Percentiles rank a stretch among this genome's conserved stretches.
Evolutionary conservation across 2,113 vertebrate genomes (phyloP).

Genomic region (Hippocampus comes): DNA sequence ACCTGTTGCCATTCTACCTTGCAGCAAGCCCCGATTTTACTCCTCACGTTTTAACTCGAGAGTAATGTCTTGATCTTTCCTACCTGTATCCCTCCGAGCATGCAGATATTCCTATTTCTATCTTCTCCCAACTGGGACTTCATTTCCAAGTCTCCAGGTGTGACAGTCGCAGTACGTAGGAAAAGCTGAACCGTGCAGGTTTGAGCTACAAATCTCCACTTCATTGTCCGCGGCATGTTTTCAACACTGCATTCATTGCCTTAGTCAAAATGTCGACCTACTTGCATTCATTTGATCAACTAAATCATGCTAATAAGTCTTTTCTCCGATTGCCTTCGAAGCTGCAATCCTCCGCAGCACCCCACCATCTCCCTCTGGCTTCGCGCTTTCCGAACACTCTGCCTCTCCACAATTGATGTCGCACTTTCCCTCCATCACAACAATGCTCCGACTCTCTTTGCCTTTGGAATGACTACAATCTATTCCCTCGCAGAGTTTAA

Average conservation of each 20-base stretch:
- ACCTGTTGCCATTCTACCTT: not conserved
- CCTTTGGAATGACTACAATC: slow-evolving; percentile 1
- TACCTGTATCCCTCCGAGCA: not conserved
- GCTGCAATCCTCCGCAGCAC: slow-evolving; percentile 9
- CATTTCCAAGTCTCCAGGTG: not conserved
- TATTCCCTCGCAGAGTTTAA: slow-evolving; percentile 1
- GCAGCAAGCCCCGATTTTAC: not conserved
- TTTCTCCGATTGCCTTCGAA: not conserved
- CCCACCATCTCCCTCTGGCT: slow-evolving; percentile 27
- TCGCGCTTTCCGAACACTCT: slow-evolving; percentile 31
- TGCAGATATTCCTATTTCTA: not conserved
- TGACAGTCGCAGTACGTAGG: not conserved
- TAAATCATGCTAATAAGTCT: not conserved
- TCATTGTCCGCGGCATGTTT: not conserved
- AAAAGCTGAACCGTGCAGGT: not conserved
- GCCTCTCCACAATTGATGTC: slow-evolving; percentile 33
- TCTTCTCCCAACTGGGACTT: not conserved
- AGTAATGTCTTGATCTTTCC: not conserved
- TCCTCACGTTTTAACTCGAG: not conserved
- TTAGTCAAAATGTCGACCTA: not conserved
- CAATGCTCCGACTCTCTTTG: slow-evolving; percentile 22
- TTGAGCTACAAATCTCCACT: not conserved
- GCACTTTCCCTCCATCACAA: slow-evolving; percentile 47
- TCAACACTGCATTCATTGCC: not conserved
- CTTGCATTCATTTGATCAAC: not conserved